Conservation (phyloP, 2,888 invertebrate species). For the Alviniconcha strummeri region DNA sequence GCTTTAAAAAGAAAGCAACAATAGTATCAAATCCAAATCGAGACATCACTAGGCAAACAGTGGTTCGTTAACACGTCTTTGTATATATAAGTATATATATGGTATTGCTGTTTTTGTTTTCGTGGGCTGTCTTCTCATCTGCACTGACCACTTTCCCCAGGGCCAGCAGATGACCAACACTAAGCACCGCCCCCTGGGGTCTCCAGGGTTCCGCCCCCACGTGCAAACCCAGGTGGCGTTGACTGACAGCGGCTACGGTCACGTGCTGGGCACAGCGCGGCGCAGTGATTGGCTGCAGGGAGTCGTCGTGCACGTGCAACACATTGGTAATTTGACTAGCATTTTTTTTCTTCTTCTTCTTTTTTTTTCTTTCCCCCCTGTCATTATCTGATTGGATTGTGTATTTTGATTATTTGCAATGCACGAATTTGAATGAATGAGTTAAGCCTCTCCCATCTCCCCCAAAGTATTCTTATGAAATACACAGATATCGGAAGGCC, state of each 20-base stretch:
- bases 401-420: no score
- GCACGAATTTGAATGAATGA: no score
- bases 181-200: constrained; percentile 39
- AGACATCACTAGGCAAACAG: no score
- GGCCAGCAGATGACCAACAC: constrained; percentile 38
- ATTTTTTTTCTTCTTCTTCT: neutral
- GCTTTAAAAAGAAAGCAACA: no score
- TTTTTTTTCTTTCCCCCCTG: neutral
- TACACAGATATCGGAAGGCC: no score
- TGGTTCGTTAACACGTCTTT: no score
- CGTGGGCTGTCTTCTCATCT: no score
- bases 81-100: no score
- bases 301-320: constrained; percentile 50
- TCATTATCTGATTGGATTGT: neutral
- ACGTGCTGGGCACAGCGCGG: constrained; percentile 47
- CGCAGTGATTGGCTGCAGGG: constrained; percentile 50
- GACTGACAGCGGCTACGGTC: constrained; percentile 51
- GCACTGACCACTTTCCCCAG: neutral
- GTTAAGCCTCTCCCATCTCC: no score
- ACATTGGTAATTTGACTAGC: constrained; percentile 37
- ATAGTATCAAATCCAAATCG: no score
- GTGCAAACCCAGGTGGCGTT: constrained; percentile 48
- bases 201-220: constrained; percentile 45
- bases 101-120: no score
- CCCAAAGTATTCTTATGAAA: no score